These are phyloP conservation scores for Daktulosphaira vitifoliae DNA, from an alignment of 1,140 invertebrate genomes.

Conservation along the genomic window DNA sequence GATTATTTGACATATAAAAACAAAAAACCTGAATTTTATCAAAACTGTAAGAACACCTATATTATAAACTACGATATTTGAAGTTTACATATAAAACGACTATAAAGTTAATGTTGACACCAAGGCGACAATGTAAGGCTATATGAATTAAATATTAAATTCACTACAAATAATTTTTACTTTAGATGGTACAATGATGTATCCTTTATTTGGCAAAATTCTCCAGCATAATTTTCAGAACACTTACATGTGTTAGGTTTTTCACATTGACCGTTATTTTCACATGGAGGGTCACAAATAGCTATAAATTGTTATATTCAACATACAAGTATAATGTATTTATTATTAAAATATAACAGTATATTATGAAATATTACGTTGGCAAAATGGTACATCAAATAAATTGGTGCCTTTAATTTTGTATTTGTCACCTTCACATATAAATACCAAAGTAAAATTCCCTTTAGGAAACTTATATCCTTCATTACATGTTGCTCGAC, in stretches of 20 bases:
- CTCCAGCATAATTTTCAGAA: slow-evolving; percentile 59
- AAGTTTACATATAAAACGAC: too few species aligned
- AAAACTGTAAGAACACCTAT: too few species aligned
- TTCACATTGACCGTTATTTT: slow-evolving; percentile 69
- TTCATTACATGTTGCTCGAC: slow-evolving; percentile 48
- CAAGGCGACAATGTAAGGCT: too few species aligned
- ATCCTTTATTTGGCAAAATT: slow-evolving; percentile 56
- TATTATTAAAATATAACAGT: too few species aligned
- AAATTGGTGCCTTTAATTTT: slow-evolving; percentile 47
- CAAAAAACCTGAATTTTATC: too few species aligned
- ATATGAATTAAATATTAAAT: too few species aligned
- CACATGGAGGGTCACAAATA: slow-evolving; percentile 60
- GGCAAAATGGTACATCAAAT: slow-evolving; percentile 50
- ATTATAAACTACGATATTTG: too few species aligned
- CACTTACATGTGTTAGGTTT: slow-evolving; percentile 62
- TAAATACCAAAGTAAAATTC: slow-evolving; percentile 45
- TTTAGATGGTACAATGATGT: too few species aligned
- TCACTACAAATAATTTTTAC: too few species aligned
- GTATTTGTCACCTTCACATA: slow-evolving; percentile 52
- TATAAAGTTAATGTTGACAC: too few species aligned
- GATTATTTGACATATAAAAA: too few species aligned
- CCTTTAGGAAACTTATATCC: slow-evolving; percentile 55
- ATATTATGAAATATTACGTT: slow-evolving; percentile 46
- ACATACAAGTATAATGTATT: slow-evolving; percentile 16
- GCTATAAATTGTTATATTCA: slow-evolving; percentile 49